Conservation (phyloP, 1,140 invertebrate species). For the Neelides sp. region DNA sequence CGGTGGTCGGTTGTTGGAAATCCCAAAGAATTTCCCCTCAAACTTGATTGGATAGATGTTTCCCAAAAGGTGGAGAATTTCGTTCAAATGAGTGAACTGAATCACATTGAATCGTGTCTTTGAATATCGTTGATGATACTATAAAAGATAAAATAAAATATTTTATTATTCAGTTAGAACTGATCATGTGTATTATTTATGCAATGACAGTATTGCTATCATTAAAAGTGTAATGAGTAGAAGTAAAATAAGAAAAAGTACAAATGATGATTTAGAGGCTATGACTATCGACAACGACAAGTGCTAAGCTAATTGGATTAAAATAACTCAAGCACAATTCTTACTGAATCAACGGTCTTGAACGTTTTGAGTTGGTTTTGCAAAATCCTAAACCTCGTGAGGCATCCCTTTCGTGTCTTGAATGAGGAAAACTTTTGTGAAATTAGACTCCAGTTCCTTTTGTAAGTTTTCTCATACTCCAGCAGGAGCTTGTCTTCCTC, state of each 20-base stretch:
- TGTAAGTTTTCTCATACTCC: conserved; percentile 6
- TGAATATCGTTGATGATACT: conserved; percentile 28
- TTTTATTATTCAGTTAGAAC: neutral
- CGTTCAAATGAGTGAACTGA: conserved; percentile 26
- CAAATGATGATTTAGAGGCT: neutral
- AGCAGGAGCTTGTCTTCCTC: conserved; percentile 25
- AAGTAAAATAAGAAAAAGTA: neutral
- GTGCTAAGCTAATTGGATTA: neutral
- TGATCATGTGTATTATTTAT: neutral
- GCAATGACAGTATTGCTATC: neutral
- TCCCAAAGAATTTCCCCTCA: conserved; percentile 6
- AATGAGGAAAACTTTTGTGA: conserved; percentile 23
- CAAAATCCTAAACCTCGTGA: conserved; percentile 27
- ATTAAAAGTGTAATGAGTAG: neutral
- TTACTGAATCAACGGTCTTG: conserved; percentile 14
- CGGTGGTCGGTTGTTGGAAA: conserved; percentile 10
- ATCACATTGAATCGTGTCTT: conserved; percentile 29
- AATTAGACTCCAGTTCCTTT: conserved; percentile 25
- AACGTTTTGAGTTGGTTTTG: conserved; percentile 4
- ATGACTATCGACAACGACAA: too few species aligned
- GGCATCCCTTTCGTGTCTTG: conserved; percentile 29
- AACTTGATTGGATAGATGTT: conserved; percentile 3
- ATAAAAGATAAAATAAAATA: neutral
- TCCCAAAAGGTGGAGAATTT: conserved; percentile 16
- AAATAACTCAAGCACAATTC: conserved; percentile 9